A percentile compares a stretch with the other conserved stretches of the same genome.
These are phyloP conservation scores for Plagodis pulveraria DNA, from an alignment of 2,888 invertebrate species.

Conservation along the genomic window DNA sequence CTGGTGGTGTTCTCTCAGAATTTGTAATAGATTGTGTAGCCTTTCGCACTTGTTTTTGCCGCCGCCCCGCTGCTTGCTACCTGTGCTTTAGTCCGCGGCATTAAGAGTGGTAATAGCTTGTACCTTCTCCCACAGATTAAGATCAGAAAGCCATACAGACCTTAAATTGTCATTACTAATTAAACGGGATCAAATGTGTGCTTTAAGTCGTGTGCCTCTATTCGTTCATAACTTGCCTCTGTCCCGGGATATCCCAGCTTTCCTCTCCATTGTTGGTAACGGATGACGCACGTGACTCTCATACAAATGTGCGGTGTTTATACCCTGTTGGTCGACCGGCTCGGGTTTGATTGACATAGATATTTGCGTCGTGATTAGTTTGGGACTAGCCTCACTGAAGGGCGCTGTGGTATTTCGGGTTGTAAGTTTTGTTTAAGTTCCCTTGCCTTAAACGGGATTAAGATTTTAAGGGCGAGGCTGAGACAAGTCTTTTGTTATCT, in stretches of 20 bases:
- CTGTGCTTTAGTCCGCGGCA: no score
- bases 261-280: slow-evolving; percentile 67
- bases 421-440: slow-evolving; percentile 19
- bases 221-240: slow-evolving; percentile 31
- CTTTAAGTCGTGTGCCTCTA: neutral
- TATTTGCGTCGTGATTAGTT: slow-evolving; percentile 53
- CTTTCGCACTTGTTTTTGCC: no score
- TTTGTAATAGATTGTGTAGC: no score
- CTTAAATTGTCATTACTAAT: no score
- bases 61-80: no score
- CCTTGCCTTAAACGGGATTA: slow-evolving; percentile 22
- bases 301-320: slow-evolving; percentile 66
- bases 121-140: no score
- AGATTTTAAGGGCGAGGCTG: slow-evolving; percentile 8
- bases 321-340: slow-evolving; percentile 59
- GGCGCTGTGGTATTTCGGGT: slow-evolving; percentile 32
- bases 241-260: slow-evolving; percentile 29
- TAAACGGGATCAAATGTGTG: no score
- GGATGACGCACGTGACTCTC: slow-evolving; percentile 73
- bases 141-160: no score
- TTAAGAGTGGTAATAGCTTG: no score
- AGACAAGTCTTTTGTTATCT: neutral
- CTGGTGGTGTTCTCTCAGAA: no score
- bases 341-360: slow-evolving; percentile 71
- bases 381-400: slow-evolving; percentile 29